These are phyloP conservation scores for Rhinichthys klamathensis DNA, from an alignment of 2,113 vertebrate genomes.

Conservation along the genomic window DNA sequence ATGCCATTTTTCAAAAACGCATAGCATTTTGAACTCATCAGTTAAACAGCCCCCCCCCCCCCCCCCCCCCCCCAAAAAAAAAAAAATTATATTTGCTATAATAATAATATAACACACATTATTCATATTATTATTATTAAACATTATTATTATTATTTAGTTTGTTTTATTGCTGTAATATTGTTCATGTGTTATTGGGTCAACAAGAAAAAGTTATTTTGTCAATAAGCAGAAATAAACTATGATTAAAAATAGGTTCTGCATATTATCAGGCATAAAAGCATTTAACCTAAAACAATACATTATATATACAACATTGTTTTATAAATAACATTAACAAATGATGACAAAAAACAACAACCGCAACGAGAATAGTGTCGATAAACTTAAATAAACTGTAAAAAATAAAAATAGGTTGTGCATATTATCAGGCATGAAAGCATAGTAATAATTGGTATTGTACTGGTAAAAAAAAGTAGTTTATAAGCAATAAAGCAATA, in stretches of 20 bases:
- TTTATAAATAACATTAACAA: too few relatives aligned
- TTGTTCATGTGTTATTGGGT: background rate
- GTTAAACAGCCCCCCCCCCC: too few relatives aligned
- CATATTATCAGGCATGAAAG: background rate
- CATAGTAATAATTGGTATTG: background rate
- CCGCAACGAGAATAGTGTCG: background rate
- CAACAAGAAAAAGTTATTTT: too few relatives aligned
- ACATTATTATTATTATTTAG: background rate
- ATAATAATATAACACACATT: too few relatives aligned
- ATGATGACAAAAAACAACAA: too few relatives aligned
- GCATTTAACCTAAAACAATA: too few relatives aligned
- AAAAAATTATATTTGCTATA: background rate
- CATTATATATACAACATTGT: too few relatives aligned
- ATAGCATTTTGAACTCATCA: background rate
- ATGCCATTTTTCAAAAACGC: background rate
- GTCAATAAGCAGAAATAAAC: background rate
- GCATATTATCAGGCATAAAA: background rate
- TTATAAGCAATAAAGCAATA: slow-evolving; percentile 29
- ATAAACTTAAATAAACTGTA: background rate
- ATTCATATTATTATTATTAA: background rate
- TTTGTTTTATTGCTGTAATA: background rate
- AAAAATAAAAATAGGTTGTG: background rate
- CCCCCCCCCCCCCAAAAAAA: background rate
- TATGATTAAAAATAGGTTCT: background rate
- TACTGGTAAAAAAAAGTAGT: background rate